These are phyloP conservation scores for Pundamilia nyererei DNA, from an alignment of 2,113 vertebrate genomes.

Conservation along the genomic window DNA sequence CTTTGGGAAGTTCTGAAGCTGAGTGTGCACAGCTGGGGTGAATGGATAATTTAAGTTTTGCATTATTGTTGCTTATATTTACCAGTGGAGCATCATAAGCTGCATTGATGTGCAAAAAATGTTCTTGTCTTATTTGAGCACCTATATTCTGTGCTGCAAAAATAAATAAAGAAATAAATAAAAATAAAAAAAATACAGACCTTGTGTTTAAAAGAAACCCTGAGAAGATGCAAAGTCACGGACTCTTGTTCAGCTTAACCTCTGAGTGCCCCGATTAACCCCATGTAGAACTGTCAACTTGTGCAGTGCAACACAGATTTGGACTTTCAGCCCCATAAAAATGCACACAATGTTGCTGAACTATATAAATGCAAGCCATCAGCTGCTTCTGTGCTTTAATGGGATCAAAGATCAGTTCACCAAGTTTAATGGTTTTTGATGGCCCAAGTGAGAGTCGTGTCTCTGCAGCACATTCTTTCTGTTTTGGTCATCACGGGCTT, in stretches of 20 bases:
- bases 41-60: not conserved
- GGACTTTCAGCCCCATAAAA: conserved; percentile 16
- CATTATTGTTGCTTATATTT: not conserved
- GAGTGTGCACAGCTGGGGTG: not conserved
- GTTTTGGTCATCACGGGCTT: not conserved
- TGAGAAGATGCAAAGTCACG: not conserved
- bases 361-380: not conserved
- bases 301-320: not conserved
- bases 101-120: not conserved
- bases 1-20: not conserved
- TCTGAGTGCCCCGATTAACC: not conserved
- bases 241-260: not conserved
- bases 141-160: not conserved
- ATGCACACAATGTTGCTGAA: not conserved
- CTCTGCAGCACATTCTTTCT: not conserved
- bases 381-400: not conserved
- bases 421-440: not conserved
- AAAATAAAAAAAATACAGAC: not conserved
- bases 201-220: not conserved
- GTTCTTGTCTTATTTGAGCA: not conserved
- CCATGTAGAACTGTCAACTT: not conserved
- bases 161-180: not conserved
- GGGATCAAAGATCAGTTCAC: conserved; percentile 6
- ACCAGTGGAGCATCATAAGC: not conserved
- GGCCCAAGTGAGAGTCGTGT: not conserved